Percentiles rank a stretch among this genome's conserved stretches.
Evolutionary conservation across 2,113 vertebrate species (phyloP).

Genomic region (Bucco capensis): DNA sequence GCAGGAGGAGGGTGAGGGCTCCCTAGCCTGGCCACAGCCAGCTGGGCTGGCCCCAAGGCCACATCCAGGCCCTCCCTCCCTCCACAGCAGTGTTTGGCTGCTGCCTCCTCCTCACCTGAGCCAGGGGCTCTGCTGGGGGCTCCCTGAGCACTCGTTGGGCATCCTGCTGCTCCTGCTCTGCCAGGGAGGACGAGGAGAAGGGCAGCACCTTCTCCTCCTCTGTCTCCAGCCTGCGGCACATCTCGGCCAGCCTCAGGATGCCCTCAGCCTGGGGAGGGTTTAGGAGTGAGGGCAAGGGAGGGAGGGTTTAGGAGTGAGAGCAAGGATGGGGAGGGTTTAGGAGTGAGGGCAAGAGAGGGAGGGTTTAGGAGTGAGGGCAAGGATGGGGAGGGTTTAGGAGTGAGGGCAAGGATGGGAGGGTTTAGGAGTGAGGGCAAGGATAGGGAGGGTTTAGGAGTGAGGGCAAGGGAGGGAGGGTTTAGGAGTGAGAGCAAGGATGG

Average conservation of each 20-base stretch:
- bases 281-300: accelerated
- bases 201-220: slow-evolving; percentile 86
- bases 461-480: not conserved
- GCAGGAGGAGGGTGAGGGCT: not conserved
- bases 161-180: slow-evolving; percentile 52
- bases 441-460: accelerated
- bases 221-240: slow-evolving; percentile 81
- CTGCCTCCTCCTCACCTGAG: slow-evolving; percentile 64
- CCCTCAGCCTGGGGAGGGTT: slow-evolving; percentile 69
- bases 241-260: slow-evolving; percentile 77
- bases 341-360: too few relatives aligned
- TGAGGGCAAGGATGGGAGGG: too few relatives aligned
- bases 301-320: accelerated
- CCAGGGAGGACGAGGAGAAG: slow-evolving; percentile 74
- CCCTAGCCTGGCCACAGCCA: not conserved
- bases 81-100: accelerated
- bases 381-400: too few relatives aligned
- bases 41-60: accelerated
- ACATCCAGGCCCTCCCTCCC: accelerated
- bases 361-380: too few relatives aligned
- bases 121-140: slow-evolving; percentile 52
- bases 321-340: too few relatives aligned
- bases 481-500: accelerated
- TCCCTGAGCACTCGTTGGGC: slow-evolving; percentile 13
- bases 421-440: too few relatives aligned